phyloP scores from a whole-genome alignment of 1,140 invertebrate genomes.

The Heliconius nattereri region DNA sequence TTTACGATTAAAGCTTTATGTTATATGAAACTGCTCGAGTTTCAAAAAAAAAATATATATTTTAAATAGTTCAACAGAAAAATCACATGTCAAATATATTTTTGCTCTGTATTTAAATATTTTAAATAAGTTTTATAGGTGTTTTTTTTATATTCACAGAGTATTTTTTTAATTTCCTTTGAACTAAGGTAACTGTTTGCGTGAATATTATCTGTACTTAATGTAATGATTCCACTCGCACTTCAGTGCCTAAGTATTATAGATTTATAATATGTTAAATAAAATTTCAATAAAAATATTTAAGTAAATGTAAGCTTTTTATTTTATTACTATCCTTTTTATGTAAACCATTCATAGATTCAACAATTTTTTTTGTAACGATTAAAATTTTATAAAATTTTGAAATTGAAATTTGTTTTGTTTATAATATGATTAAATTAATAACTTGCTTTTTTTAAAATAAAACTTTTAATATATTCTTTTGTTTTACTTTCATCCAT shows the following conservation, averaged over 20 bases:
- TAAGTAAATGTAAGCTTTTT: neutral
- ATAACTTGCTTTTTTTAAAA: too few species aligned
- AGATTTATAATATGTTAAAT: neutral
- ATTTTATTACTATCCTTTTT: neutral
- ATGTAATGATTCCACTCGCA: neutral
- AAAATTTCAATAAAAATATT: neutral
- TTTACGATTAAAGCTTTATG: too few species aligned
- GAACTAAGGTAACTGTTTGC: conserved; percentile 5
- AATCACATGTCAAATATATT: neutral
- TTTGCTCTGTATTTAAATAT: neutral
- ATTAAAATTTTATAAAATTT: too few species aligned
- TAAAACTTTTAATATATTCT: too few species aligned
- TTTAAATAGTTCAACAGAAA: too few species aligned
- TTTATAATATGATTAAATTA: too few species aligned
- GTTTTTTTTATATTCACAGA: neutral
- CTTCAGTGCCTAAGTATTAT: conserved; percentile 7
- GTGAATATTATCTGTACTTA: conserved; percentile 13
- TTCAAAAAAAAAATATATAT: too few species aligned
- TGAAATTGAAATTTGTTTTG: too few species aligned
- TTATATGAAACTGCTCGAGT: too few species aligned
- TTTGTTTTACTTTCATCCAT: too few species aligned
- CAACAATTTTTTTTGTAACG: too few species aligned
- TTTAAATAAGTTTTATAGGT: neutral
- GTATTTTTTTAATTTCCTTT: conserved; percentile 11
- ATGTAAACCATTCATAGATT: neutral